A percentile compares a stretch with the other conserved stretches of the same genome.
These are phyloP conservation scores for Epistrophe eligans DNA, from an alignment of 2,888 invertebrate genomes.

Conservation along the genomic window DNA sequence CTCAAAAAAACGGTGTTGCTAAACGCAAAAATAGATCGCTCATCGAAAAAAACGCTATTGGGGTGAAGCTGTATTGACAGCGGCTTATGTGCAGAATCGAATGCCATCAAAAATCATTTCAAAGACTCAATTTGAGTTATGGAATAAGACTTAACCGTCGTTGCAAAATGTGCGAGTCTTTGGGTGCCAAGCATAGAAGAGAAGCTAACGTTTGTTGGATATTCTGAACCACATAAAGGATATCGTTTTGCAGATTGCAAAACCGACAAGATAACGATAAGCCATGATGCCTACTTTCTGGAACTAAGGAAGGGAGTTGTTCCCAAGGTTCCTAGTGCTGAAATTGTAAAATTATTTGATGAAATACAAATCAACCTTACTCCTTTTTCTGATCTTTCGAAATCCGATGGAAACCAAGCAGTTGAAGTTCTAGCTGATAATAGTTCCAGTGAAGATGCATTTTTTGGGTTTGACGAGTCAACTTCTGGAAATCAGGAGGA, in stretches of 20 bases:
- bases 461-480: slow-evolving; percentile 17
- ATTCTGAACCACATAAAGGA: too few relatives aligned
- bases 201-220: too few relatives aligned
- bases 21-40: slow-evolving; percentile 33
- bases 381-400: not conserved
- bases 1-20: slow-evolving; percentile 28
- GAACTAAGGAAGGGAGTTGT: not conserved
- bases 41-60: slow-evolving; percentile 2
- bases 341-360: not conserved
- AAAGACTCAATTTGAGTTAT: slow-evolving; percentile 17
- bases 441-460: slow-evolving; percentile 29
- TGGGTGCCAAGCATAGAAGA: too few relatives aligned
- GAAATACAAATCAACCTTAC: not conserved
- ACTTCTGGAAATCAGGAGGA: too few relatives aligned
- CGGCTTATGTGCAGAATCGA: slow-evolving; percentile 10
- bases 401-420: not conserved
- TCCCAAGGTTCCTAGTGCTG: not conserved
- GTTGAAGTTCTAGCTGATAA: not conserved
- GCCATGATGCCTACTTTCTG: too few relatives aligned
- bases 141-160: slow-evolving; percentile 9
- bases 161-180: too few relatives aligned
- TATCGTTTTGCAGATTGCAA: too few relatives aligned
- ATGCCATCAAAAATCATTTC: slow-evolving; percentile 17
- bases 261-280: too few relatives aligned
- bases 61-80: too few relatives aligned